Percentiles rank a stretch among this genome's conserved stretches.
phyloP scores from a whole-genome alignment of 2,888 invertebrate species.

The Drosophila neotestacea region DNA sequence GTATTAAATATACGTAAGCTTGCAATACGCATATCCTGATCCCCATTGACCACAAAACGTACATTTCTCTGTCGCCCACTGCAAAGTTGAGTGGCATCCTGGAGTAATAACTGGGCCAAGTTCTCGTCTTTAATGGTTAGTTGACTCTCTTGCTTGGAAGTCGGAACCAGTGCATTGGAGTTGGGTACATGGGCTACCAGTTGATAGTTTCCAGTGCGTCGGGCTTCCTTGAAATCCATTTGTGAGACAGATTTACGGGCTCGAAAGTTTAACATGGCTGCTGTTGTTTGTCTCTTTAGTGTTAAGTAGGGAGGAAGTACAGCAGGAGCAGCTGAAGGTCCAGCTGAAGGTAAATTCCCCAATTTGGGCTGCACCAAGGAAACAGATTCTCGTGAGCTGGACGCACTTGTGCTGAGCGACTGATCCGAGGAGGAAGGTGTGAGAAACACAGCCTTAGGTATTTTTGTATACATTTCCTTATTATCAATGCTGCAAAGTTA shows the following conservation, averaged over 20 bases:
- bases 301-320: constrained; percentile 48
- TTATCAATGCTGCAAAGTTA: constrained; percentile 29
- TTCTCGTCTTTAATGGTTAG: constrained; percentile 28
- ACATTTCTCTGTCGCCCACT: constrained; percentile 28
- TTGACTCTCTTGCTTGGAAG: constrained; percentile 14
- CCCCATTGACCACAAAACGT: constrained; percentile 47
- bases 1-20: constrained; percentile 83
- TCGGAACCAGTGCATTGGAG: constrained; percentile 31
- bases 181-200: constrained; percentile 56
- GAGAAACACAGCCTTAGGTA: constrained; percentile 49
- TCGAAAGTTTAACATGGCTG: constrained; percentile 69
- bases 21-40: constrained; percentile 75
- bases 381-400: constrained; percentile 13
- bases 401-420: constrained; percentile 52
- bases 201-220: constrained; percentile 65
- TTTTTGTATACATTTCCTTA: constrained; percentile 34
- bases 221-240: constrained; percentile 81
- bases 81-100: constrained; percentile 44
- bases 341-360: not conserved
- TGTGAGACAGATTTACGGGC: constrained; percentile 81
- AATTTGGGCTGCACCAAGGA: not conserved
- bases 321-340: not conserved
- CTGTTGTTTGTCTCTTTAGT: constrained; percentile 68
- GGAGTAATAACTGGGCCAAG: constrained; percentile 46
- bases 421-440: constrained; percentile 73